Evolutionary conservation across 2,888 invertebrate species (phyloP).

Genomic region (Brassicogethes aeneus): DNA sequence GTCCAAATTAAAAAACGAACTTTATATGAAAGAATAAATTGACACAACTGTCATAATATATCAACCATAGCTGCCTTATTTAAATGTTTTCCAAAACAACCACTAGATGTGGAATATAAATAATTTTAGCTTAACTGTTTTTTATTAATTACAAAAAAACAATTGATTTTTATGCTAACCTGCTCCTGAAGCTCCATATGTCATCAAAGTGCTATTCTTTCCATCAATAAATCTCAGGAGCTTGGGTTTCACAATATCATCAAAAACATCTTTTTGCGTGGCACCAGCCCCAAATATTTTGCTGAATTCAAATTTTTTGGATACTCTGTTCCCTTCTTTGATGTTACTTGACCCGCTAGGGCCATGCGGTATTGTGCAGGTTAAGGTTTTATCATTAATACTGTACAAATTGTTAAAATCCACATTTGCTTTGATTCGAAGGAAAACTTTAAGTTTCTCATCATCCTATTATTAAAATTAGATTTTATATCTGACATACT

Average conservation of each 20-base stretch:
- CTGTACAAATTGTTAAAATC: conserved; percentile 20
- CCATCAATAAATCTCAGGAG: conserved; percentile 42
- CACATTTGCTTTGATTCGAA: conserved; percentile 19
- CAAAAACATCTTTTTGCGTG: conserved; percentile 30
- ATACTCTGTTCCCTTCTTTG: conserved; percentile 18
- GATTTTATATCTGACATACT: too few relatives aligned
- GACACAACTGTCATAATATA: too few relatives aligned
- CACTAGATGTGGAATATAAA: too few relatives aligned
- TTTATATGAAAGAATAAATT: too few relatives aligned
- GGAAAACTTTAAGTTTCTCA: conserved; percentile 16
- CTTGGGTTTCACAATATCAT: conserved; percentile 29
- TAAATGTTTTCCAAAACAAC: too few relatives aligned
- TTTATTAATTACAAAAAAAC: conserved; percentile 1
- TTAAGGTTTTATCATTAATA: conserved; percentile 18
- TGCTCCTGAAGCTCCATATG: conserved; percentile 85
- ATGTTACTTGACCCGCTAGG: conserved; percentile 19
- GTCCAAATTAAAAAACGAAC: too few relatives aligned
- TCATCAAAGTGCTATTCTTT: conserved; percentile 68
- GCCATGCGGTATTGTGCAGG: conserved; percentile 22
- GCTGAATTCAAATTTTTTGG: conserved; percentile 26
- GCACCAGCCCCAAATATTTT: conserved; percentile 28
- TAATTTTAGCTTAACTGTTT: too few relatives aligned
- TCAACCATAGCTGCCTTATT: too few relatives aligned
- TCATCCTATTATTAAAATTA: conserved; percentile 8
- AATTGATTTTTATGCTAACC: too few relatives aligned